Base-by-base conservation (phyloP, 2,113 vertebrate species). In the Hydrochoerus hydrochaeris region DNA sequence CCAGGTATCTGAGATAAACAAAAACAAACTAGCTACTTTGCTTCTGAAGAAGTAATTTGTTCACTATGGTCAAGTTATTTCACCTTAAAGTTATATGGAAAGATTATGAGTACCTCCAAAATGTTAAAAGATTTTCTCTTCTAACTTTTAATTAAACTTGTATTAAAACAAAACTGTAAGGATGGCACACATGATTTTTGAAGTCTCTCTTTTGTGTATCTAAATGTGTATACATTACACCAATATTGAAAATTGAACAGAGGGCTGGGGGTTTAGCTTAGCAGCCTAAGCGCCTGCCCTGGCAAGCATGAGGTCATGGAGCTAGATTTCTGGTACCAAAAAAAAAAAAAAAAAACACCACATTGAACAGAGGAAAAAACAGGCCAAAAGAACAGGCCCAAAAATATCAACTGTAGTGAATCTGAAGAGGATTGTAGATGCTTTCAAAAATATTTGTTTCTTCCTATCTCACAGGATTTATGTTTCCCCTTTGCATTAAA, bases 161-260 rank as follows among this genome's bases (percentile, higher is more conserved):
- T 13, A 63, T 58, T 88, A 84, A 82, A 16, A 26, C 88, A 10
- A 93, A 95, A 41, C n/a, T 73, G 28, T 35, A 78, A 30, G 69
- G 58, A 63, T 52, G 38, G 57, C 49, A 85, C 9, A 58, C 1
- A 11, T 32, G 57, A 22, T 41, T 93, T 81, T 57, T 9, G 30
- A 38, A 90, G 46, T 71, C 17, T 71, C 28, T 85, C 73, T 35
- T 41, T 35, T 41, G 19, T 77, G 16, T 19, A 95, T 62, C 30
- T 22, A 41, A 67, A 95, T 60, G 60, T n/a, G 3, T 30, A 69
- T 7, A 92, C 49, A 75, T 90, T 82, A 82, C 87, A 90, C 4
- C 32, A 46, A 82, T 16, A n/a, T 46, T 93, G 63, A 93, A 96
- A 95, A 73, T 24, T 87, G 35, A 96, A 54, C 32, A 88, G 8